Base-by-base conservation (phyloP, 2,113 vertebrate genomes). In the Mohoua ochrocephala region DNA sequence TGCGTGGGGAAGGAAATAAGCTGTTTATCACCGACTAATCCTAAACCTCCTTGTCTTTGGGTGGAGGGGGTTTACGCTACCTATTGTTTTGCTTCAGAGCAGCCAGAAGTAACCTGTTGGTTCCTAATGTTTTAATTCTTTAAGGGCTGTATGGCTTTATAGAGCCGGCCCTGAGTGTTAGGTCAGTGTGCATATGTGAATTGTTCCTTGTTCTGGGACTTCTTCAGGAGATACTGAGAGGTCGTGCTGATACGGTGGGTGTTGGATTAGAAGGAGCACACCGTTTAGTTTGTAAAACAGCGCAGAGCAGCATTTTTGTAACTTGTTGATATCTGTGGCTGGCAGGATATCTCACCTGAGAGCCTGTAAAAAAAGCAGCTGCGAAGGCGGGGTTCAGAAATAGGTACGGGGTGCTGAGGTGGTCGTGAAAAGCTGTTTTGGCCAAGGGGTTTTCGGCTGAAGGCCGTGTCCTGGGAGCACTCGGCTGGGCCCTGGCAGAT, bases 21-120 rank as follows among this genome's bases (percentile, higher is more conserved):
- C 28, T 59, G 45, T 91, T 90, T 89, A 65, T 92, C 80, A 21
- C 35, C 73, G 74, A 39, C 73, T 80, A 57, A 95, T 67, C 71
- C 80, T 86, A 95, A 94, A 63, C 27, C 41, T 47, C 47, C 73
- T 70, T 88, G 73, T 49, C 65, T 67, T 52, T 8, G 71, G 60
- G 31, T 84, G 42, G 52, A 4, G 61, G n/a, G 80, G 49, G 24
- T 31, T 95, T 95, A 33, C 84, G n/a, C 33, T 91, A 15, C 50
- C n/a, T 69, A 5, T 59, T 94, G 53, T 93, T 77, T 86, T 64
- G 71, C 60, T 71, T 84, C 31, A 44, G 85, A 61, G 35, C 37
- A 82, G 82, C 63, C 56, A 64, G 10, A 31, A 93, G n/a, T 59
- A 83, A 79, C 39, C 31, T 59, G 33, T 35, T 12, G 44, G 56